phyloP scores from a whole-genome alignment of 2,113 vertebrate genomes.

The Hoplias malabaricus region DNA sequence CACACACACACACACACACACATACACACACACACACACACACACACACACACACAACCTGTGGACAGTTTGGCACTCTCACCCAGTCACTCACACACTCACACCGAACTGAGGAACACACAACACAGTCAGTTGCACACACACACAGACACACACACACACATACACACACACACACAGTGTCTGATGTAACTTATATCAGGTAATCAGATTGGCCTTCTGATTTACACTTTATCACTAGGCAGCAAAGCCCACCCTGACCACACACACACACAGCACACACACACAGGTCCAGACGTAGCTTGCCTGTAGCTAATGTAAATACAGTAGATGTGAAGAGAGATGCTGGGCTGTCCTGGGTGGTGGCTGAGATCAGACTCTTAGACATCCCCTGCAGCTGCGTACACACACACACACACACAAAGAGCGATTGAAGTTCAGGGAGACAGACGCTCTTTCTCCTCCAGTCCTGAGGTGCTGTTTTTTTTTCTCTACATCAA shows the following conservation, averaged over 20 bases:
- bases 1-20: no score
- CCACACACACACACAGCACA: neutral
- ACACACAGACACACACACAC: neutral
- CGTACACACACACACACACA: conserved; percentile 9
- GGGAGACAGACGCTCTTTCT: neutral
- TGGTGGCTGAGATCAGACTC: conserved; percentile 37
- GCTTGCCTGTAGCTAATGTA: conserved; percentile 44
- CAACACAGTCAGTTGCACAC: neutral
- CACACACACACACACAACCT: neutral
- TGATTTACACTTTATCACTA: conserved; percentile 6
- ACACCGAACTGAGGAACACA: no score
- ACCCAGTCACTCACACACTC: no score
- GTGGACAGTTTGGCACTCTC: no score
- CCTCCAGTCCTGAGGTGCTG: neutral
- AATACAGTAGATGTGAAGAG: conserved; percentile 37
- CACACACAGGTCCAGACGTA: conserved; percentile 24
- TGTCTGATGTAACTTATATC: neutral
- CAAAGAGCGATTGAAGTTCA: conserved; percentile 3
- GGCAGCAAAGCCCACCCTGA: neutral
- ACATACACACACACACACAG: neutral
- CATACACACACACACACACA: no score
- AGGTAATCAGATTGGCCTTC: neutral
- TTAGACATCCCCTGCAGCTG: conserved; percentile 32
- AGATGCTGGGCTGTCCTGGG: conserved; percentile 27
- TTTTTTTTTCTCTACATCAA: conserved; percentile 4